Percentiles rank a stretch among this genome's conserved stretches.
Conservation (phyloP, 2,888 invertebrate species). For the Onchidella celtica region DNA sequence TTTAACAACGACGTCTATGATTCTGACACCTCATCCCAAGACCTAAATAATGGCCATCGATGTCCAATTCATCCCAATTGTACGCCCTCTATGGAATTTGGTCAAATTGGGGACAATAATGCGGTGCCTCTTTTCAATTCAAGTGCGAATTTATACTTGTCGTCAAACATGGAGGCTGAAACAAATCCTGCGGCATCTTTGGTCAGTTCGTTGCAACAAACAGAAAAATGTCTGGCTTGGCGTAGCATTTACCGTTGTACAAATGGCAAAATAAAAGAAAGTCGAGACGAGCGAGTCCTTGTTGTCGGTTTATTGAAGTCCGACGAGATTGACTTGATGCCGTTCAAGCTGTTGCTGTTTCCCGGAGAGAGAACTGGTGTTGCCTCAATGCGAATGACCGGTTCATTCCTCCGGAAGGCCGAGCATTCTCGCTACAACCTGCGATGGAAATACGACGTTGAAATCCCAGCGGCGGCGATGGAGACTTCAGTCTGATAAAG, state of each 20-base stretch:
- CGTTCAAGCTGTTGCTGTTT: constrained; percentile 21
- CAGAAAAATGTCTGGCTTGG: neutral
- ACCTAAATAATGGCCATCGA: neutral
- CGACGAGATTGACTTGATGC: neutral
- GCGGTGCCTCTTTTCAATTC: too few relatives aligned
- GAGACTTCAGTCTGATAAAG: too few relatives aligned
- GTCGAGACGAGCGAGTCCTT: constrained; percentile 10
- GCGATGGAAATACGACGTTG: constrained; percentile 30
- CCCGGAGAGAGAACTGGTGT: neutral
- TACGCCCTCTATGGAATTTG: neutral
- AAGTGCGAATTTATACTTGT: neutral
- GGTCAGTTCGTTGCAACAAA: neutral
- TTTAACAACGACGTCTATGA: neutral
- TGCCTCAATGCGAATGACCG: constrained; percentile 8
- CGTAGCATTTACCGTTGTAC: neutral
- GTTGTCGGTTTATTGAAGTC: neutral
- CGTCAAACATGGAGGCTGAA: neutral
- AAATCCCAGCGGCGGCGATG: neutral
- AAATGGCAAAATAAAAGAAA: constrained; percentile 1
- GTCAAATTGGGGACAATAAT: too few relatives aligned
- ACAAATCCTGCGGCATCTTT: too few relatives aligned
- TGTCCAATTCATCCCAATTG: neutral
- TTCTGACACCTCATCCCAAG: neutral
- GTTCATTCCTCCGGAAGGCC: constrained; percentile 6
- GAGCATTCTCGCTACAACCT: neutral